Base-by-base conservation (phyloP, 53 echinoderm and acorn worm species). In the Zoroaster sp. region DNA sequence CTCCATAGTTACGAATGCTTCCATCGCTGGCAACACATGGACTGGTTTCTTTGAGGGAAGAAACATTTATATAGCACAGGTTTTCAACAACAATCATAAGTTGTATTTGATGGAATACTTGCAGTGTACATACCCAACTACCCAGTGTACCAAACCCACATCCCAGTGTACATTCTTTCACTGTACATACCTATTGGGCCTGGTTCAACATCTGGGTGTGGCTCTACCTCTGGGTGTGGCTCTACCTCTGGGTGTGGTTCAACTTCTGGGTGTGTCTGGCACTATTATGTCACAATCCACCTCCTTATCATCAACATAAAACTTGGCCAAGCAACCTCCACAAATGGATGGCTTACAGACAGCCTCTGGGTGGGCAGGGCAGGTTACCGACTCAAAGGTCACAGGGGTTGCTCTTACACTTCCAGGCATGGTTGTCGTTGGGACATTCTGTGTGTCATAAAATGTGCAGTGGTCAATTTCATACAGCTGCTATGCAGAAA, bases 331-430 rank as follows among this genome's bases (percentile, higher is more conserved):
- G 66, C 94, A 94, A 14, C 75, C 89, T 6, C 92, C 92, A 52
- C 94, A 92, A 14, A 81, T 73, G 31, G 78, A 72, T 1, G 89
- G 83, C 21, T 78, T 81, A 72, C 94, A 94, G 40, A 77, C 66
- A 32, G 94, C 92, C 23, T 89, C 69, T 17, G 94, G 92, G 59
- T 94, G 91, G 76, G 44, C 82, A 1, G 20, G 66, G 69, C 91
- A 91, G 11, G 34, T n/a, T 31, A 70, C n/a, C 25, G 67, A 35
- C 67, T 37, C 43, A 10, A n/a, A 54, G 25, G 17, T 79, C 69
- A 8, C 89, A 89, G 0, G 89, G 89, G 32, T 89, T 78, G 71
- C 14, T 55, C 9, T 37, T 30, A 79, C 89, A 91, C 35, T 86
- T 86, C 75, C 75, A 91, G 77, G 91, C 85, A 44, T 83, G 74